Evolutionary conservation across 2,888 invertebrate species (phyloP).

Genomic region (Drosophila kokeensis): DNA sequence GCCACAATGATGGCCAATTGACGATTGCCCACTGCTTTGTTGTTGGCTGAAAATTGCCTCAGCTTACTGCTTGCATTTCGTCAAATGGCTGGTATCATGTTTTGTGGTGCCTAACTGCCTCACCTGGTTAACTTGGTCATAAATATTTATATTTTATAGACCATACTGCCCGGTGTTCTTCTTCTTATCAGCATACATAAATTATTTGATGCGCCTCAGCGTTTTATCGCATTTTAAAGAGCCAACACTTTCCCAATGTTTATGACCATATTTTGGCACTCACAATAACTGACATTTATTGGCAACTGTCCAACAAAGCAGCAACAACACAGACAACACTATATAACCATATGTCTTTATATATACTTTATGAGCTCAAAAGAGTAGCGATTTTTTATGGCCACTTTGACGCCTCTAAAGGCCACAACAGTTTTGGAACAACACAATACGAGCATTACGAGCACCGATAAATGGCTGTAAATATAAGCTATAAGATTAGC

Average conservation of each 20-base stretch:
- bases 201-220: conserved; percentile 74
- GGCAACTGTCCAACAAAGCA: conserved; percentile 64
- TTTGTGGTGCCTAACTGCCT: conserved; percentile 1
- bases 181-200: conserved; percentile 67
- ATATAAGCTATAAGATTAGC: conserved; percentile 18
- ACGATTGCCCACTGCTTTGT: conserved; percentile 55
- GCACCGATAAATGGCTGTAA: conserved; percentile 6
- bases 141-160: conserved; percentile 53
- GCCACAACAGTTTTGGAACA: conserved; percentile 41
- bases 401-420: conserved; percentile 52
- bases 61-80: conserved; percentile 11
- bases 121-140: conserved; percentile 39
- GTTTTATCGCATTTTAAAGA: conserved; percentile 77
- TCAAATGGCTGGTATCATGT: conserved; percentile 24
- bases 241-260: conserved; percentile 50
- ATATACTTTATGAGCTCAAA: conserved; percentile 52
- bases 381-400: conserved; percentile 59
- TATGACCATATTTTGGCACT: conserved; percentile 76
- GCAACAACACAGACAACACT: conserved; percentile 26
- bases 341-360: conserved; percentile 37
- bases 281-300: conserved; percentile 63
- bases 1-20: conserved; percentile 65
- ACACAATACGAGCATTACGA: conserved; percentile 16
- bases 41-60: conserved; percentile 49
- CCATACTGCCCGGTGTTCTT: conserved; percentile 39